Evolutionary conservation across 92 coral and sea anemone genomes (phyloP).

Genomic region (Zoanthus gigantus): DNA sequence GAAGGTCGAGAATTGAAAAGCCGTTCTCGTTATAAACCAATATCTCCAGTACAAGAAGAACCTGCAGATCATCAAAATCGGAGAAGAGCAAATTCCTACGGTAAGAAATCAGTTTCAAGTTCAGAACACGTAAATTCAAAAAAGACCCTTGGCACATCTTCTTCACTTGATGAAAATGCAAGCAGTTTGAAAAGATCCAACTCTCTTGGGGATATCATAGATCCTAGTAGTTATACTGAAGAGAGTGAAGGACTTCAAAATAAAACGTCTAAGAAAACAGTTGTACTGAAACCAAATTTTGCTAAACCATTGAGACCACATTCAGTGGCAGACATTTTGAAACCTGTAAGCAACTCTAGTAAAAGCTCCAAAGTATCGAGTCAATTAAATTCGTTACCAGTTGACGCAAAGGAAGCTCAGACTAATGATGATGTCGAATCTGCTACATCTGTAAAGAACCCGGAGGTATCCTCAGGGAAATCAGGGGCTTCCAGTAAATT

Average conservation of each 20-base stretch:
- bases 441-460: neutral
- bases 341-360: neutral
- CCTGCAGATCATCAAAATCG: neutral
- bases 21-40: neutral
- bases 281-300: conserved; percentile 39
- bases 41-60: neutral
- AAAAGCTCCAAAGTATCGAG: neutral
- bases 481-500: neutral
- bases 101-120: neutral
- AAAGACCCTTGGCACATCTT: neutral
- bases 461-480: neutral
- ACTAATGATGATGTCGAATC: neutral
- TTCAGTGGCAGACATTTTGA: conserved; percentile 26
- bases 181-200: conserved; percentile 11
- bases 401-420: neutral
- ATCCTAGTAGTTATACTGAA: conserved; percentile 3
- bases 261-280: neutral
- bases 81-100: conserved; percentile 10
- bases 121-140: conserved; percentile 26
- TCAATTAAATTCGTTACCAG: conserved; percentile 1
- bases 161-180: conserved; percentile 12
- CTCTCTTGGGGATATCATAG: conserved; percentile 19
- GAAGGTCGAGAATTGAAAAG: neutral
- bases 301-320: conserved; percentile 21
- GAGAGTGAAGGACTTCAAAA: neutral